phyloP scores from a whole-genome alignment of 2,888 invertebrate species.

The Rhingia rostrata region DNA sequence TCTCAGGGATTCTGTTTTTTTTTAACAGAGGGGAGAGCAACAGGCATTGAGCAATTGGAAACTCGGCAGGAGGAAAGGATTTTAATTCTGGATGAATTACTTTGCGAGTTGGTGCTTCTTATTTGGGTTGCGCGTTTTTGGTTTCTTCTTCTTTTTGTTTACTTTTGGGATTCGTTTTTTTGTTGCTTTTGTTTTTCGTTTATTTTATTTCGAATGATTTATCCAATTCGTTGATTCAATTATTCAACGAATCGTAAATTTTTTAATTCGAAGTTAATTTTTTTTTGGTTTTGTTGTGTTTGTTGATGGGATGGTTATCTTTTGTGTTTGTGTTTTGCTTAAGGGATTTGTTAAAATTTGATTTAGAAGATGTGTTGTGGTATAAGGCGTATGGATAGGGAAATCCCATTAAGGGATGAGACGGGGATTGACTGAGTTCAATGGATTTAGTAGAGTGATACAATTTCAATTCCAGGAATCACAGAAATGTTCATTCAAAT shows the following conservation, averaged over 20 bases:
- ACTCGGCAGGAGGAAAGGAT: slow-evolving; percentile 29
- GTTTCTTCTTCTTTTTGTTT: slow-evolving; percentile 44
- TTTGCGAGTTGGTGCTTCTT: slow-evolving; percentile 47
- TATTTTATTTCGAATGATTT: slow-evolving; percentile 64
- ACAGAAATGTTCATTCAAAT: no score
- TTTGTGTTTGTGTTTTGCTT: background rate
- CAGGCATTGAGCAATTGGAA: slow-evolving; percentile 37
- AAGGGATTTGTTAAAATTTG: background rate
- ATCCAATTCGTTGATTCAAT: slow-evolving; percentile 66
- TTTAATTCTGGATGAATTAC: slow-evolving; percentile 70
- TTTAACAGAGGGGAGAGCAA: slow-evolving; percentile 1
- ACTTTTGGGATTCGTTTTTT: slow-evolving; percentile 37
- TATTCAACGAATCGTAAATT: slow-evolving; percentile 52
- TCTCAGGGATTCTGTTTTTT: slow-evolving; percentile 3
- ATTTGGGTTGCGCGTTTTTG: slow-evolving; percentile 23
- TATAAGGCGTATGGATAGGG: background rate
- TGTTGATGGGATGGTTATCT: background rate
- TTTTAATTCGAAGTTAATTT: slow-evolving; percentile 50
- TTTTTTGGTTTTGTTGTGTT: background rate
- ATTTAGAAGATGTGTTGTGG: background rate
- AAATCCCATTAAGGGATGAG: slow-evolving; percentile 18
- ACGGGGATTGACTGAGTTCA: background rate
- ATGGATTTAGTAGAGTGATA: background rate
- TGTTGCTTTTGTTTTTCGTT: slow-evolving; percentile 19
- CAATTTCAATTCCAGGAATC: background rate